A percentile compares a stretch with the other conserved stretches of the same genome.
phyloP scores from a whole-genome alignment of 1,140 invertebrate species.

The Paracyclopina nana region DNA sequence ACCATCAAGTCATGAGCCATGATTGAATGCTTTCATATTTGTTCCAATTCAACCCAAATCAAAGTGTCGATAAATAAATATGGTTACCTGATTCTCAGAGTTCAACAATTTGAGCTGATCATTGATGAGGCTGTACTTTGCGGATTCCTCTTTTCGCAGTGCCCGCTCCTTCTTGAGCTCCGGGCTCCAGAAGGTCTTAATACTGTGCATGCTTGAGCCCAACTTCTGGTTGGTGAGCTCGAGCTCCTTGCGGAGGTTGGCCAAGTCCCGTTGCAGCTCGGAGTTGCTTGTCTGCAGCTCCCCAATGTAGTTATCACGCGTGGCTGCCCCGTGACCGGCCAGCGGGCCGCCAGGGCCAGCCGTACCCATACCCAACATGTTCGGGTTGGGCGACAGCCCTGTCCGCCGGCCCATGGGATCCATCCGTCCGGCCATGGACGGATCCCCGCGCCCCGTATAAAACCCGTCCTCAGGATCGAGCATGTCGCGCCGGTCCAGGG shows the following conservation, averaged over 20 bases:
- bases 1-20: no score
- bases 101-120: slow-evolving; percentile 90
- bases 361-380: slow-evolving; percentile 24
- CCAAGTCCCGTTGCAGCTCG: slow-evolving; percentile 83
- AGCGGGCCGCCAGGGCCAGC: no score
- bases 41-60: no score
- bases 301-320: slow-evolving; percentile 48
- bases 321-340: no score
- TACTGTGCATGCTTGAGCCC: slow-evolving; percentile 95
- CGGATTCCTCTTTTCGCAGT: slow-evolving; percentile 86
- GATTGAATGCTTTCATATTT: no score
- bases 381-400: slow-evolving; percentile 48
- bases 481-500: slow-evolving; percentile 32
- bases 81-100: slow-evolving; percentile 81
- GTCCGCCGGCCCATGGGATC: slow-evolving; percentile 26
- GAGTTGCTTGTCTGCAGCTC: slow-evolving; percentile 86
- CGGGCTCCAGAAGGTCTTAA: slow-evolving; percentile 99
- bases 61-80: slow-evolving; percentile 7
- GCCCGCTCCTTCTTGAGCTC: slow-evolving; percentile 95
- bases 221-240: slow-evolving; percentile 94
- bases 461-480: slow-evolving; percentile 42
- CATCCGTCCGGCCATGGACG: slow-evolving; percentile 3
- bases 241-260: slow-evolving; percentile 85
- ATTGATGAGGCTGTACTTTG: slow-evolving; percentile 87
- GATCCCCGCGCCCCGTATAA: slow-evolving; percentile 34